These are phyloP conservation scores for Isurus oxyrinchus DNA, from an alignment of 2,113 vertebrate species.

Conservation along the genomic window DNA sequence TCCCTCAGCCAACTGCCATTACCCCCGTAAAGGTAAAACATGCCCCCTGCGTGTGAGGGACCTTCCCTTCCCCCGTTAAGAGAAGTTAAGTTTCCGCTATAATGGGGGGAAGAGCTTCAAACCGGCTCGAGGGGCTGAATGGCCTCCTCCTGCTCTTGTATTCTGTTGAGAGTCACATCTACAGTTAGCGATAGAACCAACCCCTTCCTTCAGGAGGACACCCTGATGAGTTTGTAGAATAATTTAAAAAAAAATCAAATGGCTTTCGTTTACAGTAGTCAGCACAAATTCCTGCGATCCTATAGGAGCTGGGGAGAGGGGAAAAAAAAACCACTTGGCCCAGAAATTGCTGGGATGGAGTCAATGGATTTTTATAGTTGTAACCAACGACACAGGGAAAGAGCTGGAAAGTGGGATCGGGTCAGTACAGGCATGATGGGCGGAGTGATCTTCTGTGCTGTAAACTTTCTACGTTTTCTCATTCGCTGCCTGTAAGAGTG, in stretches of 20 bases:
- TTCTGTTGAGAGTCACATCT: neutral
- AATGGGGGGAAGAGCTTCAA: neutral
- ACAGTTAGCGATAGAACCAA: neutral
- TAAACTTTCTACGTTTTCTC: neutral
- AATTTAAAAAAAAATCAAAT: neutral
- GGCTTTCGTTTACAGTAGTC: conserved; percentile 15
- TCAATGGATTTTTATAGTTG: neutral
- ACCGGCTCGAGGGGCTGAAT: neutral
- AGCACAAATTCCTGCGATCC: neutral
- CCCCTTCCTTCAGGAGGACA: neutral
- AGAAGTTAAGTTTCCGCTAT: neutral
- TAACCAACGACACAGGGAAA: neutral
- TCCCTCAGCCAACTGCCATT: neutral
- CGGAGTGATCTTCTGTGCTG: neutral
- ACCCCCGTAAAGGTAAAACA: neutral
- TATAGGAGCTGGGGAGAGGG: neutral
- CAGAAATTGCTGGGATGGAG: neutral
- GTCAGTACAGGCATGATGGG: neutral
- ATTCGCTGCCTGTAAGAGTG: neutral
- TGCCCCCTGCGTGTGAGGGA: neutral
- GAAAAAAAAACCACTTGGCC: neutral
- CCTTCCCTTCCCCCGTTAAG: neutral
- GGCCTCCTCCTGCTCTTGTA: neutral
- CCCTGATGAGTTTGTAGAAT: neutral
- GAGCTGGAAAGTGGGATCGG: no score